Evolutionary conservation across 2,797 vertebrate genomes (phyloP).

Genomic region (Urophycis tenuis): DNA sequence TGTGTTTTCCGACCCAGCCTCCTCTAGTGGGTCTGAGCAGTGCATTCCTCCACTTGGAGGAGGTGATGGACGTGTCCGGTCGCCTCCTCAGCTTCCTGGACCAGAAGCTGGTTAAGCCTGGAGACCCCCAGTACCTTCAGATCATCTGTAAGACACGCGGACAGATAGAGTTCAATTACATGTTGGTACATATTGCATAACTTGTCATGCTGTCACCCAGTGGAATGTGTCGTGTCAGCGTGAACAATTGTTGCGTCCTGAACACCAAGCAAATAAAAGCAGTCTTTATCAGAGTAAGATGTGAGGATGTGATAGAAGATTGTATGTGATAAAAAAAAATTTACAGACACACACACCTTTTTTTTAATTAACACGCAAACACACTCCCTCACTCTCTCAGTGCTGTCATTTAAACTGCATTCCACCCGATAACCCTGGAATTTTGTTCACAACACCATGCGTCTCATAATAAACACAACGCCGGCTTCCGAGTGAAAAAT

Average conservation of each 20-base stretch:
- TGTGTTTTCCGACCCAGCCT: slow-evolving; percentile 61
- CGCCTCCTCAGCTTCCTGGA: slow-evolving; percentile 78
- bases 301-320: no score
- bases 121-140: slow-evolving; percentile 66
- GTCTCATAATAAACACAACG: not conserved
- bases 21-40: slow-evolving; percentile 76
- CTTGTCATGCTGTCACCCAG: not conserved
- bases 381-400: no score
- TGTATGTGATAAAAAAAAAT: no score
- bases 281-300: no score
- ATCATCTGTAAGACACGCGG: slow-evolving; percentile 75
- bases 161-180: not conserved
- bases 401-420: not conserved
- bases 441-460: not conserved
- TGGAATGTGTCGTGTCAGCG: not conserved
- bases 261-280: no score
- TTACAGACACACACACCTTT: no score
- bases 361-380: no score
- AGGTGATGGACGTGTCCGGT: slow-evolving; percentile 76
- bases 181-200: no score
- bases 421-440: not conserved
- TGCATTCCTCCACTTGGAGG: slow-evolving; percentile 82
- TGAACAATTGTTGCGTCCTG: not conserved
- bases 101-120: slow-evolving; percentile 48
- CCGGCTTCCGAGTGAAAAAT: not conserved